Evolutionary conservation across 2,888 invertebrate species (phyloP).

Genomic region (Lasioglossum morio): DNA sequence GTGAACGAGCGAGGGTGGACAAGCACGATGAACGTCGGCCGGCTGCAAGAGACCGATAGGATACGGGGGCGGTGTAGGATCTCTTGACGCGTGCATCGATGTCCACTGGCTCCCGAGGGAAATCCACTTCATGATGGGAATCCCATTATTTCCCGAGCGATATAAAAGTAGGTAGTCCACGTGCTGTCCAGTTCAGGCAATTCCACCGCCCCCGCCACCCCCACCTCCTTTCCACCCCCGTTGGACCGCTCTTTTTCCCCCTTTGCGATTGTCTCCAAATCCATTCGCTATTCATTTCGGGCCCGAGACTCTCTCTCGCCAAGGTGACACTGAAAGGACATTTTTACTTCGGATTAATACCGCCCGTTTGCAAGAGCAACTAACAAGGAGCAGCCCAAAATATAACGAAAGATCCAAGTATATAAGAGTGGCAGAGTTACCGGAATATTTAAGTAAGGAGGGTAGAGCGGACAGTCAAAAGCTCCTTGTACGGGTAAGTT

Average conservation of each 20-base stretch:
- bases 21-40: constrained; percentile 67
- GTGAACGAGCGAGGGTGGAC: constrained; percentile 66
- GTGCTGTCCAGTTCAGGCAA: constrained; percentile 75
- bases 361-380: too few species aligned
- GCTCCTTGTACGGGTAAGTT: too few species aligned
- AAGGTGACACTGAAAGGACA: constrained; percentile 57
- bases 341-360: constrained; percentile 73
- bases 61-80: constrained; percentile 79
- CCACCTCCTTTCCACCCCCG: constrained; percentile 47
- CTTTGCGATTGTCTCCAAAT: constrained; percentile 65
- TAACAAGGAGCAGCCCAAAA: too few species aligned
- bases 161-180: constrained; percentile 80
- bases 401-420: too few species aligned
- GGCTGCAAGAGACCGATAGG: constrained; percentile 73
- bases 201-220: constrained; percentile 62
- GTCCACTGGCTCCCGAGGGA: constrained; percentile 83
- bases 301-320: constrained; percentile 49
- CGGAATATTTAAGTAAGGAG: too few species aligned
- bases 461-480: too few species aligned
- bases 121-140: constrained; percentile 85
- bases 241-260: constrained; percentile 37
- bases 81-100: constrained; percentile 83
- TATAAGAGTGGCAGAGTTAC: too few species aligned
- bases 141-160: constrained; percentile 83
- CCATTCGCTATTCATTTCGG: constrained; percentile 71